A percentile compares a stretch with the other conserved stretches of the same genome.
These are phyloP conservation scores for Lepidotrigona ventralis DNA, from an alignment of 1,140 invertebrate species.

Conservation along the genomic window DNA sequence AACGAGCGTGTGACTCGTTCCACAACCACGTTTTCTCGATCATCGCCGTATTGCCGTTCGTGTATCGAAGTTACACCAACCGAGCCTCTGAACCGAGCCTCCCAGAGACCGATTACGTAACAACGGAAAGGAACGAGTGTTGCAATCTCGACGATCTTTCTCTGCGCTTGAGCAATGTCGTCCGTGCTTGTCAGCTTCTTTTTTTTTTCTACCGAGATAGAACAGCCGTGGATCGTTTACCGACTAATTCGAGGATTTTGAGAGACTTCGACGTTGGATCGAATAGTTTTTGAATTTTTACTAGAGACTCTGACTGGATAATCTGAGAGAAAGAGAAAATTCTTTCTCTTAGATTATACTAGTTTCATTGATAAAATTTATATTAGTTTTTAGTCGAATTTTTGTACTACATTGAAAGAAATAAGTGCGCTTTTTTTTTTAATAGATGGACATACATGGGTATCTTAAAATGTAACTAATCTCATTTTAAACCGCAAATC, in stretches of 20 bases:
- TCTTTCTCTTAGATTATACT: too few species aligned
- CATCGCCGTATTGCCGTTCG: conserved; percentile 14
- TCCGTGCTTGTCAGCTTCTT: neutral
- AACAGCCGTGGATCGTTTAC: neutral
- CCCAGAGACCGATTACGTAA: conserved; percentile 51
- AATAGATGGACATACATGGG: too few species aligned
- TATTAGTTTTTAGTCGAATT: too few species aligned
- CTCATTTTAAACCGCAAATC: too few species aligned
- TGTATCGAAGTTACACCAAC: neutral
- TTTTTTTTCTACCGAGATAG: neutral
- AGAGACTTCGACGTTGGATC: neutral
- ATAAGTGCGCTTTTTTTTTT: too few species aligned
- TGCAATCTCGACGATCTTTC: conserved; percentile 9
- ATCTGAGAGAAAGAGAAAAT: neutral
- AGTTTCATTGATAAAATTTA: too few species aligned
- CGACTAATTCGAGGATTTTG: neutral
- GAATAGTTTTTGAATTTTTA: neutral
- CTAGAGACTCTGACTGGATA: neutral
- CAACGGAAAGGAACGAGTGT: conserved; percentile 13
- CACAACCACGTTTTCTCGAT: conserved; percentile 60
- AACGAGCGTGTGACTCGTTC: conserved; percentile 61
- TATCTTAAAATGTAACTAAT: too few species aligned
- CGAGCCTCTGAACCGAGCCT: conserved; percentile 21
- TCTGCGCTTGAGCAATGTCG: neutral
- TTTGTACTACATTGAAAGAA: too few species aligned